Evolutionary conservation across 2,113 vertebrate species (phyloP).

Genomic region (Romanogobio albipinnatus): DNA sequence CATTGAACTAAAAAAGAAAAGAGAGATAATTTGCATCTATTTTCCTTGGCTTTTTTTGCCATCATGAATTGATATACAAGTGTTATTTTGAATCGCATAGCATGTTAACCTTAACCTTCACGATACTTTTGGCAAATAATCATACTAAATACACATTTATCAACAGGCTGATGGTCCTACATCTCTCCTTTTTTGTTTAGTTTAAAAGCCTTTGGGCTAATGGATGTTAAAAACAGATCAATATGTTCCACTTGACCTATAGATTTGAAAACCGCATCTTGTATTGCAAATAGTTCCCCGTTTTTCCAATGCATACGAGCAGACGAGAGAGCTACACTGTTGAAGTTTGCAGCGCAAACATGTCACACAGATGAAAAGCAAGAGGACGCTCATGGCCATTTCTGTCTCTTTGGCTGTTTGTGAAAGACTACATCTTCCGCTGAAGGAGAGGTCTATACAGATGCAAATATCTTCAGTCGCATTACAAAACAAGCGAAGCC

Average conservation of each 20-base stretch:
- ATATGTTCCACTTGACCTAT: not conserved
- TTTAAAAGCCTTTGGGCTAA: not conserved
- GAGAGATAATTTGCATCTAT: not conserved
- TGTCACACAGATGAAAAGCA: not conserved
- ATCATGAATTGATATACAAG: too few relatives aligned
- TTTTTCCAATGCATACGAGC: not conserved
- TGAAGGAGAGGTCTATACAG: constrained; percentile 23
- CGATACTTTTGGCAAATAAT: not conserved
- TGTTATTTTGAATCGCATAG: too few relatives aligned
- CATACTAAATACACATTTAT: not conserved
- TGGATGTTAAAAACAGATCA: constrained; percentile 32
- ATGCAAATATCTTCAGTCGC: constrained; percentile 49
- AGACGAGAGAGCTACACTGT: not conserved
- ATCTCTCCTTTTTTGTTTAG: not conserved
- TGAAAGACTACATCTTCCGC: constrained; percentile 22
- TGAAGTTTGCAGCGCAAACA: not conserved
- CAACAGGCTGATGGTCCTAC: not conserved
- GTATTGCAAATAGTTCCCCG: not conserved
- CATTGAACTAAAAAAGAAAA: too few relatives aligned
- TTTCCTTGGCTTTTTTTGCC: too few relatives aligned
- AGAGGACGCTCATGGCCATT: constrained; percentile 24
- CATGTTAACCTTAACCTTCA: not conserved
- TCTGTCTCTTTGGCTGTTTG: constrained; percentile 41
- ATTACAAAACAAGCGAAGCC: constrained; percentile 24
- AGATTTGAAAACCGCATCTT: not conserved